These are phyloP conservation scores for Pachyuromys duprasi DNA, from an alignment of 2,797 vertebrate species.

Conservation along the genomic window DNA sequence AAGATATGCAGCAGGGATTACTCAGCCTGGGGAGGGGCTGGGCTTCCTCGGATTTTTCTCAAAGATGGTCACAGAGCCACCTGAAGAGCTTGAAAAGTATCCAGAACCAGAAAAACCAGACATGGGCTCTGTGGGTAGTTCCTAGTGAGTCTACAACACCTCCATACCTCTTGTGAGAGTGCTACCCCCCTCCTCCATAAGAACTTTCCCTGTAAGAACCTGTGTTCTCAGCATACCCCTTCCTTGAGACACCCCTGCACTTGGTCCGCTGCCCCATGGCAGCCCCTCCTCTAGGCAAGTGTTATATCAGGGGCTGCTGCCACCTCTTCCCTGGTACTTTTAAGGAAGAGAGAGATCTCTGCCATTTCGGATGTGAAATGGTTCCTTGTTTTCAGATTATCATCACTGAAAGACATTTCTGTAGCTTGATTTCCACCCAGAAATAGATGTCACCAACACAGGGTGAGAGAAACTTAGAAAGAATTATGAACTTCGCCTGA, in stretches of 20 bases:
- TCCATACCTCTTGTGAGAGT: background rate
- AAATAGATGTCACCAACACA: conserved; percentile 77
- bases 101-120: accelerated
- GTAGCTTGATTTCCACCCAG: conserved; percentile 71
- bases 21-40: too few relatives aligned
- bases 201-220: background rate
- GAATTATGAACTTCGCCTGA: conserved; percentile 80
- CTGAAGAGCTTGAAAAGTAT: too few relatives aligned
- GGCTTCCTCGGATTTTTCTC: background rate
- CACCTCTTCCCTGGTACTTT: accelerated
- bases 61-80: too few relatives aligned
- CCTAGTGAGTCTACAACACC: background rate
- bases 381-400: conserved; percentile 25
- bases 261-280: background rate
- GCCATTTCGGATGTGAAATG: background rate
- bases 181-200: background rate
- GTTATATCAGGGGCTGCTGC: background rate
- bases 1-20: background rate
- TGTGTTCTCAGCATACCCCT: background rate
- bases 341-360: background rate
- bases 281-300: accelerated
- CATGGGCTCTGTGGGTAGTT: background rate
- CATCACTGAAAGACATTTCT: conserved; percentile 33
- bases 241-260: background rate
- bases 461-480: conserved; percentile 74